Evolutionary conservation across 2,797 vertebrate genomes (phyloP).

Genomic region (Arnoldichthys spilopterus): DNA sequence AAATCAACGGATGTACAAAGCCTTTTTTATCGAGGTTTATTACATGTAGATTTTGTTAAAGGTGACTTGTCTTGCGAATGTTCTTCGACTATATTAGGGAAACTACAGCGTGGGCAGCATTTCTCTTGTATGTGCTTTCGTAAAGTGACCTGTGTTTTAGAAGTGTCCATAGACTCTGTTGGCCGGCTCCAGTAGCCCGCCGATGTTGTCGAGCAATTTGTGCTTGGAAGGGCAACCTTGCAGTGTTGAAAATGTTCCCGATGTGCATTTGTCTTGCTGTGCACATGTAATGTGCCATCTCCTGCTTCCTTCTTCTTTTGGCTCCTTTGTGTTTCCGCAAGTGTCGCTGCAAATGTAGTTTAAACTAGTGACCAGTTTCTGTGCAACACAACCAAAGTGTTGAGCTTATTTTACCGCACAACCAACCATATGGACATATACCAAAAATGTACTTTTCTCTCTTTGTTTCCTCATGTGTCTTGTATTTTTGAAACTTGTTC

Average conservation of each 20-base stretch:
- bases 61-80: not conserved
- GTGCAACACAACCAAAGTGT: not conserved
- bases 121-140: not conserved
- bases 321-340: slow-evolving; percentile 8
- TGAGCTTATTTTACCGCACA: slow-evolving; percentile 7
- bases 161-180: not conserved
- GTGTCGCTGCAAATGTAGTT: slow-evolving; percentile 28
- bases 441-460: slow-evolving; percentile 63
- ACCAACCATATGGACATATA: slow-evolving; percentile 49
- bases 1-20: slow-evolving; percentile 26
- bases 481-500: slow-evolving; percentile 67
- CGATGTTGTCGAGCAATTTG: not conserved
- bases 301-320: not conserved
- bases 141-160: not conserved
- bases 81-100: not conserved
- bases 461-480: slow-evolving; percentile 44
- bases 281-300: slow-evolving; percentile 28
- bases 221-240: not conserved
- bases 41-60: not conserved
- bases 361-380: slow-evolving; percentile 18
- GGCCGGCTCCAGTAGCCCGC: not conserved
- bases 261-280: slow-evolving; percentile 16
- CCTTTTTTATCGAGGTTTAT: not conserved
- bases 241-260: not conserved
- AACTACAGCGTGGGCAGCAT: not conserved